These are phyloP conservation scores for Molorchus minor DNA, from an alignment of 2,888 invertebrate genomes.

Conservation along the genomic window DNA sequence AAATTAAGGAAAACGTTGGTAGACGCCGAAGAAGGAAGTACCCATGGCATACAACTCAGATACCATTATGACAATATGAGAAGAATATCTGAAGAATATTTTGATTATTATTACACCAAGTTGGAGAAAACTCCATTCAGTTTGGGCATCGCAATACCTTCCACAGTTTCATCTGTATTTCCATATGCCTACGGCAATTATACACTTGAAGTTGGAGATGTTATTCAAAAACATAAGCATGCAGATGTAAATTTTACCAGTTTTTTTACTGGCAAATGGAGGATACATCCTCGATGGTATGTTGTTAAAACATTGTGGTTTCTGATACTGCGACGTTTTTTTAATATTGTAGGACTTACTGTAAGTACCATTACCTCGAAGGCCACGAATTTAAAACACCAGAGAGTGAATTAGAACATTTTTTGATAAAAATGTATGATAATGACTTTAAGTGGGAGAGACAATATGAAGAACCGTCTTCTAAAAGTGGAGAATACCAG, in stretches of 20 bases:
- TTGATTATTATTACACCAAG: slow-evolving; percentile 85
- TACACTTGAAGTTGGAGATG: slow-evolving; percentile 78
- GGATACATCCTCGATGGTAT: slow-evolving; percentile 86
- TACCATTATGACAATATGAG: slow-evolving; percentile 87
- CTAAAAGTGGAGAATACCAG: neutral
- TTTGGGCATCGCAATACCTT: slow-evolving; percentile 74
- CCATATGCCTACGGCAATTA: slow-evolving; percentile 83
- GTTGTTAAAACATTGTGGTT: too few species aligned
- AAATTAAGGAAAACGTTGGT: slow-evolving; percentile 76
- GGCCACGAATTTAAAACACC: slow-evolving; percentile 78
- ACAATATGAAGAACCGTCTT: slow-evolving; percentile 64
- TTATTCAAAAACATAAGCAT: slow-evolving; percentile 74
- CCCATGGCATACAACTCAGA: slow-evolving; percentile 74
- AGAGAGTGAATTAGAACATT: slow-evolving; percentile 79
- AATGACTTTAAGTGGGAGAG: slow-evolving; percentile 71
- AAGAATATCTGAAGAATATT: slow-evolving; percentile 80
- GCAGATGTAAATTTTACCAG: slow-evolving; percentile 76
- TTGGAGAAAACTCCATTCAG: slow-evolving; percentile 90
- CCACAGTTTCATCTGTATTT: slow-evolving; percentile 54
- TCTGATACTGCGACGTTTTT: too few species aligned
- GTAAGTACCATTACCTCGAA: slow-evolving; percentile 85
- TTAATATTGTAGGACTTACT: slow-evolving; percentile 78
- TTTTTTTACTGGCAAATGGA: slow-evolving; percentile 80
- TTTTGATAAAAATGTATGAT: slow-evolving; percentile 73
- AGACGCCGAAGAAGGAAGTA: slow-evolving; percentile 72